Evolutionary conservation across 2,888 invertebrate genomes (phyloP).

Genomic region (Euclidia mi): DNA sequence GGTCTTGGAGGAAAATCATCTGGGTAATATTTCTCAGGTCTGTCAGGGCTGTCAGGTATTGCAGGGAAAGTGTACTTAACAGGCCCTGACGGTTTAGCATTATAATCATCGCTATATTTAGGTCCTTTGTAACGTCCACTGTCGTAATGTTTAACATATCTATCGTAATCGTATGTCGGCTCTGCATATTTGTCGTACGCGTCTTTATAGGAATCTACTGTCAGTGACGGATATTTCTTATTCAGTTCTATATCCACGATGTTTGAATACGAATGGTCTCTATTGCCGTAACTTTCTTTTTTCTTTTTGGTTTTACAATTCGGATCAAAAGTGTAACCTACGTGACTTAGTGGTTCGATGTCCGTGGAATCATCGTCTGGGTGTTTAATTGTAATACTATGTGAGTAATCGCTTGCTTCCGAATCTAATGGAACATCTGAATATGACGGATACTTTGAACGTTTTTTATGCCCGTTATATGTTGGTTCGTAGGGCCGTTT

Average conservation of each 20-base stretch:
- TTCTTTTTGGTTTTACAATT: slow-evolving; percentile 82
- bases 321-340: slow-evolving; percentile 77
- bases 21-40: slow-evolving; percentile 69
- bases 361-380: slow-evolving; percentile 72
- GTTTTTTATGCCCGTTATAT: slow-evolving; percentile 68
- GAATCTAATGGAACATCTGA: slow-evolving; percentile 59
- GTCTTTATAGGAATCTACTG: slow-evolving; percentile 69
- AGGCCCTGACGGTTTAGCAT: slow-evolving; percentile 59
- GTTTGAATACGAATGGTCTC: slow-evolving; percentile 67
- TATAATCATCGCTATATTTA: slow-evolving; percentile 71
- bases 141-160: slow-evolving; percentile 68
- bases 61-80: slow-evolving; percentile 67
- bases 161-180: slow-evolving; percentile 74
- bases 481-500: slow-evolving; percentile 69
- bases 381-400: slow-evolving; percentile 81
- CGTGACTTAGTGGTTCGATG: slow-evolving; percentile 75
- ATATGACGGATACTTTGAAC: slow-evolving; percentile 67
- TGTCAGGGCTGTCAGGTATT: slow-evolving; percentile 72
- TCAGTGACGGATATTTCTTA: slow-evolving; percentile 71
- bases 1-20: slow-evolving; percentile 75
- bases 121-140: slow-evolving; percentile 64
- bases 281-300: slow-evolving; percentile 66
- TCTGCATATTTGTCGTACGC: slow-evolving; percentile 76
- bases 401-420: slow-evolving; percentile 81
- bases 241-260: slow-evolving; percentile 69